Percentiles rank a stretch among this genome's conserved stretches.
Conservation (phyloP, 2,113 vertebrate genomes). For the Rattus rattus region DNA sequence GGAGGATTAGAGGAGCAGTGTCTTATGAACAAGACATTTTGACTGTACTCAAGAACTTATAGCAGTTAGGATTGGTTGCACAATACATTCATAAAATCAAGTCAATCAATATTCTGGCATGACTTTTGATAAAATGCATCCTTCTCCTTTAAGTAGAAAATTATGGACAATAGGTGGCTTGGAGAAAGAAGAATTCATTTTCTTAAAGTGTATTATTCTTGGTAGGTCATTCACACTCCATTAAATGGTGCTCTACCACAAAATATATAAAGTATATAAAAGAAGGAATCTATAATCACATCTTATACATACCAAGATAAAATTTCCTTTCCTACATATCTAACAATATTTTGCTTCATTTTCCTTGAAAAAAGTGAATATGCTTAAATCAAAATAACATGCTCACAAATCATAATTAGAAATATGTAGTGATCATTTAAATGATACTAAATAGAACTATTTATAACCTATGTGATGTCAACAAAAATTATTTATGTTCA, state of each 20-base stretch:
- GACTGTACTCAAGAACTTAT: neutral
- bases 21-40: neutral
- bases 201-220: neutral
- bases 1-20: fast-evolving
- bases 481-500: slow-evolving; percentile 70
- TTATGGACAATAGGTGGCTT: neutral
- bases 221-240: neutral
- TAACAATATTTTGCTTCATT: slow-evolving; percentile 32
- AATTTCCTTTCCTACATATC: neutral
- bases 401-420: slow-evolving; percentile 63
- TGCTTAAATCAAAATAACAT: slow-evolving; percentile 59
- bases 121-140: neutral
- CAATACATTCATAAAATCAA: neutral
- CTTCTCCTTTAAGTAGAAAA: neutral
- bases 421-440: slow-evolving; percentile 45
- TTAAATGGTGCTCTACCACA: neutral
- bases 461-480: neutral
- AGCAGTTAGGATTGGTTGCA: neutral
- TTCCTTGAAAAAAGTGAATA: slow-evolving; percentile 63
- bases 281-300: neutral
- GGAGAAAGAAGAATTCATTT: neutral
- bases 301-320: neutral
- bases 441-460: slow-evolving; percentile 37
- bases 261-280: neutral
- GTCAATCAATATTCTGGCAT: neutral